Conservation (phyloP, 2,888 invertebrate genomes). For the Apomyelois bistriatella region DNA sequence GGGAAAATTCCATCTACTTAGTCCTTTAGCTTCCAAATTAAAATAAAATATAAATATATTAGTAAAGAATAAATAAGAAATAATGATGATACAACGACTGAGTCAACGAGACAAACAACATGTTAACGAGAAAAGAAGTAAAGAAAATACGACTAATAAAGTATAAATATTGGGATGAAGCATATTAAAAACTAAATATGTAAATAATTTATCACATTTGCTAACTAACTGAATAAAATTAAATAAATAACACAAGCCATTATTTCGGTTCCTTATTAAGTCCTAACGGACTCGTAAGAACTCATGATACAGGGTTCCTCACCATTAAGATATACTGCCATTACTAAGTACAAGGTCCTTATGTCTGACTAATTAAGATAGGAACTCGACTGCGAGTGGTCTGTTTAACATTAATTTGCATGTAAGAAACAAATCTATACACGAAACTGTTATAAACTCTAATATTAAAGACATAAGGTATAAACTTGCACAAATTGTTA, state of each 20-base stretch:
- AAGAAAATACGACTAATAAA: too few relatives aligned
- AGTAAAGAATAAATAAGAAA: not conserved
- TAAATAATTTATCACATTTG: too few relatives aligned
- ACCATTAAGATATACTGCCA: constrained; percentile 20
- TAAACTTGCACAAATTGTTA: not conserved
- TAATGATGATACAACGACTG: too few relatives aligned
- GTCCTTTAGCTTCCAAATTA: not conserved
- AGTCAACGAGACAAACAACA: too few relatives aligned
- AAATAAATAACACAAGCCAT: not conserved
- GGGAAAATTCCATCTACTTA: not conserved
- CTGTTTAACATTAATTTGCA: constrained; percentile 41
- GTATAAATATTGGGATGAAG: too few relatives aligned
- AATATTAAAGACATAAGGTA: constrained; percentile 17
- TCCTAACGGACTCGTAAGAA: not conserved
- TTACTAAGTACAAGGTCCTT: constrained; percentile 24
- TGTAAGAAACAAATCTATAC: constrained; percentile 24
- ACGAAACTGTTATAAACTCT: constrained; percentile 20
- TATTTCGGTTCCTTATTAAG: not conserved
- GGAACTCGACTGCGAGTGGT: constrained; percentile 34
- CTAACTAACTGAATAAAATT: not conserved
- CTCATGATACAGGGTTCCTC: constrained; percentile 11
- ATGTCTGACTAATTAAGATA: constrained; percentile 53
- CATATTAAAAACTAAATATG: too few relatives aligned
- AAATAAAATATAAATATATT: not conserved
- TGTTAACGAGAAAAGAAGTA: too few relatives aligned